Base-by-base conservation (phyloP, 2,797 vertebrate genomes). In the Ctenopoma multispine region DNA sequence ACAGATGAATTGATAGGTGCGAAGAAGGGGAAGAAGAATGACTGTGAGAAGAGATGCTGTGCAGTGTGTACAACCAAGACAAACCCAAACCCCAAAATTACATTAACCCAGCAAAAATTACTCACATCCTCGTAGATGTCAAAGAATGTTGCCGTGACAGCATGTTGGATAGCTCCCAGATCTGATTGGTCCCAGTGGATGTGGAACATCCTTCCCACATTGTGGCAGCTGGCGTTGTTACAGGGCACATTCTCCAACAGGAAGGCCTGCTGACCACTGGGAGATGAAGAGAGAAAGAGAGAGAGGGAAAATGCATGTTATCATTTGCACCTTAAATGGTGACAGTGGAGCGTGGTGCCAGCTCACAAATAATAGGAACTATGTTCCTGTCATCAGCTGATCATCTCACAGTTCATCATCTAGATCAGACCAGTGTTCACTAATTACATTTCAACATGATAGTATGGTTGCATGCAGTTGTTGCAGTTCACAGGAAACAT, bases 91-190 rank as follows among this genome's bases (percentile, higher is more conserved):
- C 7, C 47, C n/a, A 17, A 23, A 44, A 48, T 9, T 38, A 55
- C 23, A 62, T 29, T 2, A 49, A 40, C 21, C 70, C 3, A 46
- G 46, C 3, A 44, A 71, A 7, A 23, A 70, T 93, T 95, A 97
- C 98, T 98, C 81, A 99, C 98, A 3, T 99, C 98, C 91, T 99
- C 98, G 1, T 98, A 99, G 92, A 99, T 96, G 93, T 99, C 97
- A 85, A 98, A 99, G 93, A 99, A 99, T 13, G 96, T 96, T 10
- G 97, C 96, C 56, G 96, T 91, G 80, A 92, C 58, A 0, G 97
- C 97, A 3, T 94, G 94, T 73, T 92, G 93, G 91, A 99, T 96
- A 84, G 96, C 94, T 65, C 94, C 96, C 50, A 99, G 93, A 83
- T 97, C 97, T 0, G 93, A 88, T 55, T 97, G 96, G 72, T 98